Evolutionary conservation across 92 coral and sea anemone species (phyloP).

Genomic region (Zoanthus sociatus): DNA sequence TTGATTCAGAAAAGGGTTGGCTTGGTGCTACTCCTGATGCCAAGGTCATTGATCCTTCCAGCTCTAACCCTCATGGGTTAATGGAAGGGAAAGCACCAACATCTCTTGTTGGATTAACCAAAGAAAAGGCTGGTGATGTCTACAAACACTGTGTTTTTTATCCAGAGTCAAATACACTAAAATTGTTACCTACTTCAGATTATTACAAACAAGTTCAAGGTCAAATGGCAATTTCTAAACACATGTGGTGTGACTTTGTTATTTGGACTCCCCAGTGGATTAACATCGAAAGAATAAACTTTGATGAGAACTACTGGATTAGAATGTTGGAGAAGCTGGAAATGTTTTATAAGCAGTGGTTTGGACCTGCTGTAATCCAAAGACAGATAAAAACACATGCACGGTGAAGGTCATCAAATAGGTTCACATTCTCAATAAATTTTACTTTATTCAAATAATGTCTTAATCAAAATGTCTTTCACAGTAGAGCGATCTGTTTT

Average conservation of each 20-base stretch:
- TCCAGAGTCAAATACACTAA: slow-evolving; percentile 8
- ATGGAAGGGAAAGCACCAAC: slow-evolving; percentile 14
- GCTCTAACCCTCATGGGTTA: slow-evolving; percentile 4
- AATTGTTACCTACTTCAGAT: not conserved
- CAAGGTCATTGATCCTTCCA: slow-evolving; percentile 10
- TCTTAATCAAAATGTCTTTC: not conserved
- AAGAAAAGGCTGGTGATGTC: slow-evolving; percentile 10
- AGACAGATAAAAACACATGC: not conserved
- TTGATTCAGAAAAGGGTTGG: slow-evolving; percentile 9
- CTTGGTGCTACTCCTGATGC: slow-evolving; percentile 5
- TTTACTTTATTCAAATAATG: not conserved
- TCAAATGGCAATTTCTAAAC: slow-evolving; percentile 11
- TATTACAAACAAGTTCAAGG: slow-evolving; percentile 10
- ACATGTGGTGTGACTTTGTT: slow-evolving; percentile 5
- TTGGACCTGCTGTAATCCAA: slow-evolving; percentile 10
- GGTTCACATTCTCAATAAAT: slow-evolving; percentile 1
- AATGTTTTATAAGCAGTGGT: slow-evolving; percentile 3
- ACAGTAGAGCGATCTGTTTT: not conserved
- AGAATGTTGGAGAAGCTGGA: slow-evolving; percentile 7
- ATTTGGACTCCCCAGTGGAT: slow-evolving; percentile 4
- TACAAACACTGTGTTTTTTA: slow-evolving; percentile 6
- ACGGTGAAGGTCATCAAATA: not conserved
- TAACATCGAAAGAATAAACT: not conserved
- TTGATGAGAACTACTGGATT: slow-evolving; percentile 8
- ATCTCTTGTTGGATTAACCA: slow-evolving; percentile 8